Base-by-base conservation (phyloP, 2,113 vertebrate genomes). In the Micromys minutus region DNA sequence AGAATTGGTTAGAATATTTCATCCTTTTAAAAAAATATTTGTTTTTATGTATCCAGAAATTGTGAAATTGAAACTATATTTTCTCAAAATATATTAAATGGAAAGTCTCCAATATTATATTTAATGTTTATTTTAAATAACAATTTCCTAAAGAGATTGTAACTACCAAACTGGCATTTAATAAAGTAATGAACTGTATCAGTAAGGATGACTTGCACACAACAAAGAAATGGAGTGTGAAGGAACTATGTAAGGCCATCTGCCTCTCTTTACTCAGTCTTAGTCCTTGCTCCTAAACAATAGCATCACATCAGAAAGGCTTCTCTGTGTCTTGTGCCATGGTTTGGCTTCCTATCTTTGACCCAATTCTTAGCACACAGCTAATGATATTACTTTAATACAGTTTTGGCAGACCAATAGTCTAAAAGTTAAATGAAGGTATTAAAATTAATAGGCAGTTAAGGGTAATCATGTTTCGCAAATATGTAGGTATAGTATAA, bases 51-150 rank as follows among this genome's bases (percentile, higher is more conserved):
- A 79, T 76, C 39, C 65, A 61, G 36, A 89, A 61, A n/a, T 97
- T 17, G 7, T 93, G 15, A 67, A 81, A 95, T 67, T 69, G 36
- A 55, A 94, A 75, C 39, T 86, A 0, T 45, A 86, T 85, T 97
- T 92, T 85, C 75, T 34, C 42, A 21, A 77, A 86, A 6, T 87
- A 81, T 77, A 59, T 26, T 39, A 90, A 63, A 83, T 65, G 0
- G 24, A 39, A 39, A 39, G 11, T 81, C 87, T 22, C 45, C 69
- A 61, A 71, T 79, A 67, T 36, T 93, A 76, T 85, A 34, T 0
- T 92, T 67, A 50, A 67, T 47, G 17, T 83, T 59, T 26, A 59
- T 59, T 59, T 67, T 10, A 36, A 7, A 86, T 69, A 21, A 45
- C 31, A 65, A 1, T 59, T 6, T 11, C 69, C 42, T 72, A 29